Percentiles rank a stretch among this genome's conserved stretches.
Evolutionary conservation across 2,113 vertebrate genomes (phyloP).

Genomic region (Mesembrinibis cayennensis): DNA sequence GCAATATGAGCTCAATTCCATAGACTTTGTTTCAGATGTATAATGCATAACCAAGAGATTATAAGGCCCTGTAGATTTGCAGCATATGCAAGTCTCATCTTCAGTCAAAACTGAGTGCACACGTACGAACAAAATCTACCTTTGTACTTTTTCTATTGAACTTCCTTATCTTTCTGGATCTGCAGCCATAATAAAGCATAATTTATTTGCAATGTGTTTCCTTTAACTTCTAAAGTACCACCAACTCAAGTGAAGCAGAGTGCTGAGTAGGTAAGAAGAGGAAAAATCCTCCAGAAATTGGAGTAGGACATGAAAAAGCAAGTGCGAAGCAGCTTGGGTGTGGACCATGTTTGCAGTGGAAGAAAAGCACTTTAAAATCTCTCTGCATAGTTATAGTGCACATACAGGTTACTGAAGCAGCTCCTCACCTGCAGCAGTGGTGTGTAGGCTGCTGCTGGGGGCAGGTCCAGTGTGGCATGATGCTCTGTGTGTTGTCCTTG

Average conservation of each 20-base stretch:
- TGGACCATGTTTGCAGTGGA: background rate
- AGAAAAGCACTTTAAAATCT: background rate
- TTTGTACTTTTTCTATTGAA: slow-evolving; percentile 44
- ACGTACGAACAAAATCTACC: background rate
- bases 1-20: background rate
- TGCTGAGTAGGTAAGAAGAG: background rate
- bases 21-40: background rate
- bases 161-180: slow-evolving; percentile 19
- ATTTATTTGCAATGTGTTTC: background rate
- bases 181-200: background rate
- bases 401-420: background rate
- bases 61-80: background rate
- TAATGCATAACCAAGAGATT: background rate
- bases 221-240: background rate
- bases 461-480: background rate
- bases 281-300: background rate
- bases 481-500: background rate
- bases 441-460: background rate
- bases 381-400: background rate
- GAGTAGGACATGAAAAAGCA: background rate
- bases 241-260: background rate
- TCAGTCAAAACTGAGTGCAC: background rate
- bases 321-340: background rate
- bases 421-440: background rate
- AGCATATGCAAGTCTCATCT: background rate